Conservation (phyloP, 2,888 invertebrate genomes). For the Drosophila kanekoi region DNA sequence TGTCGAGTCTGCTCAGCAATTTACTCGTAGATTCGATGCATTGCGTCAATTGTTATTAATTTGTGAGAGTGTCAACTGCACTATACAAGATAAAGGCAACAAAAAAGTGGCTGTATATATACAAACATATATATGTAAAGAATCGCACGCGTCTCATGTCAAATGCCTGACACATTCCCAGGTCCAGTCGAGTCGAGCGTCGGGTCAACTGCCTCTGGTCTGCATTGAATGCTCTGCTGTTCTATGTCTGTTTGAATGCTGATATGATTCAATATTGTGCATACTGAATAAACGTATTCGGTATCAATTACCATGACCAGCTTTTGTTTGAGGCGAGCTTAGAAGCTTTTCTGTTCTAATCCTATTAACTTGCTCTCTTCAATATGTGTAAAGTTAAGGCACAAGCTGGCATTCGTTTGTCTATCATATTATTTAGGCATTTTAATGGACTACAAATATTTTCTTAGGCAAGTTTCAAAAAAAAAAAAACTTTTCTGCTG, state of each 20-base stretch:
- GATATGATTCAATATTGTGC: constrained; percentile 24
- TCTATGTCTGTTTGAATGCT: neutral
- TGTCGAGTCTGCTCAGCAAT: constrained; percentile 32
- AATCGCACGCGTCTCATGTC: constrained; percentile 61
- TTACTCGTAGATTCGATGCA: constrained; percentile 38
- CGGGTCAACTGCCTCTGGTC: constrained; percentile 48
- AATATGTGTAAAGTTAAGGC: constrained; percentile 4
- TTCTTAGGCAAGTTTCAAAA: constrained; percentile 18
- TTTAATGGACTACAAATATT: constrained; percentile 25
- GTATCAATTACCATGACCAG: constrained; percentile 27
- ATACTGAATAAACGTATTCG: constrained; percentile 12
- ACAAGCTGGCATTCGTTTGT: neutral
- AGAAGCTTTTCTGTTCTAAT: constrained; percentile 6
- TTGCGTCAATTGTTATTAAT: constrained; percentile 79
- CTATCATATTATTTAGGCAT: constrained; percentile 22
- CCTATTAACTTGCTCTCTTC: constrained; percentile 3
- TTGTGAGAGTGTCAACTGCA: constrained; percentile 70
- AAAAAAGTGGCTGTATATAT: constrained; percentile 13
- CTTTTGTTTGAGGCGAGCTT: neutral
- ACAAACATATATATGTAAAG: constrained; percentile 15
- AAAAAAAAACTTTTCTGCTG: constrained; percentile 14
- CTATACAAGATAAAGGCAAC: constrained; percentile 39
- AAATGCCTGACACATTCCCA: constrained; percentile 42
- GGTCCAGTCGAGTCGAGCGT: neutral
- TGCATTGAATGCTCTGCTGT: constrained; percentile 6